Evolutionary conservation across 2,113 vertebrate species (phyloP), one percentile per base, ranked within the genome.

Genomic region (Pseudopipra pipra): DNA sequence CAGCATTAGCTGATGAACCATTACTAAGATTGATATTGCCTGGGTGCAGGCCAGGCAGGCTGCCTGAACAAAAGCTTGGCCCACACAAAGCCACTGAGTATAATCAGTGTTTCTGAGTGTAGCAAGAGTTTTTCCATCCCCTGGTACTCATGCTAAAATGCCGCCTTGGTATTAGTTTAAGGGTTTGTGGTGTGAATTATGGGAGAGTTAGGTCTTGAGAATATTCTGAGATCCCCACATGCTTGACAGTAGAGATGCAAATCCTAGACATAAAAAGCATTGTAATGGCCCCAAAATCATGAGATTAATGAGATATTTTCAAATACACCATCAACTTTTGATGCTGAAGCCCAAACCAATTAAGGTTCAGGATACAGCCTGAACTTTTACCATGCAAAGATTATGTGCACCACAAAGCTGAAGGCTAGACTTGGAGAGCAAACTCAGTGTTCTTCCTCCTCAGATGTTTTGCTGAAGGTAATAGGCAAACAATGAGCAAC

Each of bases 21-120:
- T 79, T 90, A 23, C 31, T 51, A 9, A 51, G 88, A 95, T 67
- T 90, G 94, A 96, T 93, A 86, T 88, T 93, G 79, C 90, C 86
- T 88, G 92, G 59, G 58, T 30, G 59, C n/a, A 62, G 85, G 67
- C 92, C 92, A 92, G 67, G 71, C 59, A 92, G 46, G 47, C 68
- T 90, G 94, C 92, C 83, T 83, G 79, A 94, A 94, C 90, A 95
- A 94, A 95, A 93, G 72, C 63, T 88, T 83, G 82, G 88, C 94
- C 88, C 75, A 90, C 83, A 55, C 68, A 77, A 85, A 95, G 68
- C 88, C 90, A 74, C 72, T 24, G 83, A 74, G 72, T 84, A 62
- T 59, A 77, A 88, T 84, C 90, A 58, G 71, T 3, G 7, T 74
- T 90, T 80, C 79, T 93, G 39, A 63, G 67, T 14, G 46, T 7